Conservation (phyloP, 2,113 vertebrate species). For the Hippocampus comes region DNA sequence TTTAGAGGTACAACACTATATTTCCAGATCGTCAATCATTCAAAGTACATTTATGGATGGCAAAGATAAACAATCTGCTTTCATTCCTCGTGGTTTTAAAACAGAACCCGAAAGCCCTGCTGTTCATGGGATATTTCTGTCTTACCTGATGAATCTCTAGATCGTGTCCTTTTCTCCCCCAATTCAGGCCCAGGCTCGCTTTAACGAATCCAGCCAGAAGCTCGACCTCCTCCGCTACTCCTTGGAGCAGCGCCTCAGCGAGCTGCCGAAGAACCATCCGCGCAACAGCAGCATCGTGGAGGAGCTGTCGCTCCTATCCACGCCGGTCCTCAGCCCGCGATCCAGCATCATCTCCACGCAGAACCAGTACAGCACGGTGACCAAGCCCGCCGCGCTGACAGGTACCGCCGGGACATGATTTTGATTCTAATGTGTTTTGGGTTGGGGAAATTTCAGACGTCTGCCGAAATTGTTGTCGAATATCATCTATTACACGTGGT, state of each 20-base stretch:
- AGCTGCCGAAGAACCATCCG: constrained; percentile 94
- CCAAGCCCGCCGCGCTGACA: constrained; percentile 95
- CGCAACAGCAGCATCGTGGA: constrained; percentile 92
- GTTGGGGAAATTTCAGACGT: too few species aligned
- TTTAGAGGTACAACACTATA: constrained; percentile 76
- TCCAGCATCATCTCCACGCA: constrained; percentile 92
- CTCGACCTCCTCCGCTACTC: constrained; percentile 94
- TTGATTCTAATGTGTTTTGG: not conserved
- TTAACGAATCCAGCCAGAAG: constrained; percentile 98
- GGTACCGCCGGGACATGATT: constrained; percentile 50
- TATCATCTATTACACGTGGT: too few species aligned
- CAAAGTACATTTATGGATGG: not conserved
- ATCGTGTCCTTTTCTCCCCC: not conserved
- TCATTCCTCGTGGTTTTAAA: not conserved
- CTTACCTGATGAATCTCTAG: not conserved
- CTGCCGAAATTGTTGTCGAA: too few species aligned
- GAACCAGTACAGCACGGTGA: constrained; percentile 94
- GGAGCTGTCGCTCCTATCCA: constrained; percentile 86
- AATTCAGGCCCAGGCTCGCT: constrained; percentile 86
- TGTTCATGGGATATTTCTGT: not conserved
- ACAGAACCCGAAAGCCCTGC: not conserved
- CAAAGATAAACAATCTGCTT: too few species aligned
- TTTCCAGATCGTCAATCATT: not conserved
- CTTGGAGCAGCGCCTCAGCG: constrained; percentile 90
- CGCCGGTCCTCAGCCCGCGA: constrained; percentile 88